A percentile compares a stretch with the other conserved stretches of the same genome.
These are phyloP conservation scores for Diplogasteroides magnus DNA, from an alignment of 1,140 invertebrate genomes.

Conservation along the genomic window DNA sequence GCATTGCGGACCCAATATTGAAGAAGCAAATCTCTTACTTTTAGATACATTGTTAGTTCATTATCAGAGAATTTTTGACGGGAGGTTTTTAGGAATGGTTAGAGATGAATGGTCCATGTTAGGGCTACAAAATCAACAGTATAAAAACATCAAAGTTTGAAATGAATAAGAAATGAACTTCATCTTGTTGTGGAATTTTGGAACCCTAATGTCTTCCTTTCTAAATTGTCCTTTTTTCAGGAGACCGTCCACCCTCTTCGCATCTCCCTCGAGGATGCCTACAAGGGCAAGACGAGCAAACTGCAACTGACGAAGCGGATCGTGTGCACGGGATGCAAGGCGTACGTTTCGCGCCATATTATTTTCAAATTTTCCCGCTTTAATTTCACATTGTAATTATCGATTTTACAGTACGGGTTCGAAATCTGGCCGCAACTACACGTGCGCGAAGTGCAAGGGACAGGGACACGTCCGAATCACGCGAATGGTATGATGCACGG, in stretches of 20 bases:
- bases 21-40: too few species aligned
- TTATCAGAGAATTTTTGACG: conserved; percentile 4
- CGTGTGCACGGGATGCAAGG: conserved; percentile 57
- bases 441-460: conserved; percentile 56
- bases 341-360: conserved; percentile 53
- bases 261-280: conserved; percentile 59
- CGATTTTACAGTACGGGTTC: conserved; percentile 56
- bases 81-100: too few species aligned
- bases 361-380: background rate
- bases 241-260: conserved; percentile 51
- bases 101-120: too few species aligned
- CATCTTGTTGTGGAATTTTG: too few species aligned
- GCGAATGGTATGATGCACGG: background rate
- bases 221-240: conserved; percentile 26
- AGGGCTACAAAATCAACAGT: too few species aligned
- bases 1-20: too few species aligned
- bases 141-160: too few species aligned
- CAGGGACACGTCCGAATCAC: conserved; percentile 38
- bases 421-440: conserved; percentile 45
- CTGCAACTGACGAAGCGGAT: conserved; percentile 58
- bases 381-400: too few species aligned
- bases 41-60: too few species aligned
- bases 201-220: too few species aligned
- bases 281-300: conserved; percentile 59
- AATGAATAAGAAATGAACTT: too few species aligned